phyloP scores from a whole-genome alignment of 2,888 invertebrate species.

The Agonopterix alstromeriana region DNA sequence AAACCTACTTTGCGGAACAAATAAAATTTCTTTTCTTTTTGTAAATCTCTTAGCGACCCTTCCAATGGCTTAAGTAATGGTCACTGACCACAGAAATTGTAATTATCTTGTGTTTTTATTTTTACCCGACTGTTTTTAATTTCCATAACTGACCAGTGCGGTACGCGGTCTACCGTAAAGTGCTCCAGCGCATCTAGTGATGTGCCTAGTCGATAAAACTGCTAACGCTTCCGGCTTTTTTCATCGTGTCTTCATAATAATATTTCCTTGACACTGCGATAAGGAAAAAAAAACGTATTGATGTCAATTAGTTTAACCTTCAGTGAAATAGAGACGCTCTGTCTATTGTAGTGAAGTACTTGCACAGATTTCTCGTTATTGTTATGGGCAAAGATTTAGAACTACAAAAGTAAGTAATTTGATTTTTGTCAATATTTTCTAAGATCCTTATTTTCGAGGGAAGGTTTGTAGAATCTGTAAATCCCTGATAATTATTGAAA shows the following conservation, averaged over 20 bases:
- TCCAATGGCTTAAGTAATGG: conserved; percentile 32
- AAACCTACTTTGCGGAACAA: conserved; percentile 4
- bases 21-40: conserved; percentile 1
- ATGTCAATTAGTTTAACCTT: neutral
- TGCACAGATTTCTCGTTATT: too few relatives aligned
- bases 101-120: conserved; percentile 69
- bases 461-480: too few relatives aligned
- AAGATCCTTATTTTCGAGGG: too few relatives aligned
- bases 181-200: conserved; percentile 42
- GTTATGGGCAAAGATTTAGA: too few relatives aligned
- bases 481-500: too few relatives aligned
- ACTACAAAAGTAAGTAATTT: too few relatives aligned
- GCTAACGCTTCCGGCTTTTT: conserved; percentile 3
- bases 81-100: conserved; percentile 56
- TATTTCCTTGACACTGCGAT: neutral
- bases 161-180: conserved; percentile 61
- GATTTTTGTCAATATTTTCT: too few relatives aligned
- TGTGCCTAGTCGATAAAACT: conserved; percentile 24
- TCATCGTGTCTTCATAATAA: too few relatives aligned
- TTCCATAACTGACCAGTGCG: conserved; percentile 66
- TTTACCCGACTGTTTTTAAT: conserved; percentile 56
- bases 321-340: neutral
- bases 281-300: conserved; percentile 1
- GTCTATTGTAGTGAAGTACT: neutral
- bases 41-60: conserved; percentile 27